These are phyloP conservation scores for Dione juno DNA, from an alignment of 2,888 invertebrate genomes.

Conservation along the genomic window DNA sequence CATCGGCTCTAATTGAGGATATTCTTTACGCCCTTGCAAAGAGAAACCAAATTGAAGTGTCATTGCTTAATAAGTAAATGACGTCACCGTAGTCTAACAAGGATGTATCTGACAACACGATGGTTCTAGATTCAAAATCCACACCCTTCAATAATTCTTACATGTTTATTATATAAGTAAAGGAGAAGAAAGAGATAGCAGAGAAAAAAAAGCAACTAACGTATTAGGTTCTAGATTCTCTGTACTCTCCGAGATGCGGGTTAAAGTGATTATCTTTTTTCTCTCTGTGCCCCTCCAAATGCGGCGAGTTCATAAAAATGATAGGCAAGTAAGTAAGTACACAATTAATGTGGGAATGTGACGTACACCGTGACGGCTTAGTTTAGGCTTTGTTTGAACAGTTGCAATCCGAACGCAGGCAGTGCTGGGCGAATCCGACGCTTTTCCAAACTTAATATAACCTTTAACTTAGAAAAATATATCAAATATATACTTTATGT, in stretches of 20 bases:
- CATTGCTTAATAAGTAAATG: slow-evolving; percentile 5
- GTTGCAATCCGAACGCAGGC: slow-evolving; percentile 39
- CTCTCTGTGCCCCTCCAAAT: neutral
- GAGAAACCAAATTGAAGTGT: neutral
- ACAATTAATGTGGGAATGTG: slow-evolving; percentile 41
- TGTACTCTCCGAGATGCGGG: neutral
- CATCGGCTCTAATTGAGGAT: slow-evolving; percentile 3
- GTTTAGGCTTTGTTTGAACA: slow-evolving; percentile 36
- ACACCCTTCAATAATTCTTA: neutral
- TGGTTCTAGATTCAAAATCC: neutral
- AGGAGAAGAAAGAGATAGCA: too few relatives aligned
- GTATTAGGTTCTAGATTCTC: neutral
- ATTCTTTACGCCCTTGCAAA: neutral
- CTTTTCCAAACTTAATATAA: neutral
- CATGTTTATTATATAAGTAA: neutral
- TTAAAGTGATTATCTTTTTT: neutral
- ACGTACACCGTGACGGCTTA: slow-evolving; percentile 37
- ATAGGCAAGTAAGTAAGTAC: neutral
- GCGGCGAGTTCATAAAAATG: neutral
- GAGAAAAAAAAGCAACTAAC: too few relatives aligned
- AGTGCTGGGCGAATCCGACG: slow-evolving; percentile 34
- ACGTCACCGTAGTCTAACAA: neutral
- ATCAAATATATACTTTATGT: slow-evolving; percentile 19
- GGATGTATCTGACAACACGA: neutral
- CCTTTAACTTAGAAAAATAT: neutral